Conservation (phyloP, 2,113 vertebrate species). For the Microtus ochrogaster region DNA sequence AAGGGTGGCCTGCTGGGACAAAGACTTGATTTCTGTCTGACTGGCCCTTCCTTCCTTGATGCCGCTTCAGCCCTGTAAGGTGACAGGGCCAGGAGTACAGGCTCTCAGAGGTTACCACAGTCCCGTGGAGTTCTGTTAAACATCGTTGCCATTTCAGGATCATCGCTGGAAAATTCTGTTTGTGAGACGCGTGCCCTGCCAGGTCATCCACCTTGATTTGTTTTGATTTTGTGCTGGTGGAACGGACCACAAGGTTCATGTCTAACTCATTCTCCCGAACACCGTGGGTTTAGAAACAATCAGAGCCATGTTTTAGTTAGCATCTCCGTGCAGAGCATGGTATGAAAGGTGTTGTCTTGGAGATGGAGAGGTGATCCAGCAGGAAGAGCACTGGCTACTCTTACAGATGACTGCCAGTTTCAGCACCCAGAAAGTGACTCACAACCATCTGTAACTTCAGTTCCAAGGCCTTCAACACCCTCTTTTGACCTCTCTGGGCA, state of each 20-base stretch:
- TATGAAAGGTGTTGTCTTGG: neutral
- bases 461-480: no score
- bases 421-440: neutral
- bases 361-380: neutral
- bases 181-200: conserved; percentile 38
- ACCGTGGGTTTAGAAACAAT: neutral
- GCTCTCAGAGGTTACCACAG: neutral
- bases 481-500: neutral
- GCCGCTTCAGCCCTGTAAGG: neutral
- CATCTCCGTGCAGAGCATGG: neutral
- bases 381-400: neutral
- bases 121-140: conserved; percentile 43
- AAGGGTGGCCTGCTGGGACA: accelerated
- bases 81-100: neutral
- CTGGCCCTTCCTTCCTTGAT: neutral
- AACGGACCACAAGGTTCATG: neutral
- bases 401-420: neutral
- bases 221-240: neutral
- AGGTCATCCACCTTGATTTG: conserved; percentile 43
- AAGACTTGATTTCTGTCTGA: neutral
- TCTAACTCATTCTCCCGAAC: neutral
- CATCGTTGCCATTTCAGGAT: neutral
- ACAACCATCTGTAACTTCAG: neutral
- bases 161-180: conserved; percentile 64
- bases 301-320: neutral